phyloP scores from a whole-genome alignment of 2,888 invertebrate species.

The Eustalomyia histrio region DNA sequence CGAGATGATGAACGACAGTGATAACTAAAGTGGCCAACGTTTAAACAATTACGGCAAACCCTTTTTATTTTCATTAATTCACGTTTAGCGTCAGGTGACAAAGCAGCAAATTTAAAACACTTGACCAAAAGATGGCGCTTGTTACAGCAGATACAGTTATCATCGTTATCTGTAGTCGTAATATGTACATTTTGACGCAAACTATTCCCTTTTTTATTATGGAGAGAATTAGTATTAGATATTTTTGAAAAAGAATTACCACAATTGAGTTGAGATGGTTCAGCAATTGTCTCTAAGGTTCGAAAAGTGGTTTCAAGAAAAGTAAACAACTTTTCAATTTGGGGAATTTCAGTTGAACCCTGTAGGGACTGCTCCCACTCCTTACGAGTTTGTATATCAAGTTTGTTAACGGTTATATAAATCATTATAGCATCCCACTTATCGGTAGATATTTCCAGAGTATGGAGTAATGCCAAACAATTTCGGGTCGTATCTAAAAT shows the following conservation, averaged over 20 bases:
- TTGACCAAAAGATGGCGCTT: too few species aligned
- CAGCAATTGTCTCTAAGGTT: background rate
- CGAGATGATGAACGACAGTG: conserved; percentile 10
- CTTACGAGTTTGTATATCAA: conserved; percentile 16
- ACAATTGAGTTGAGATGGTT: background rate
- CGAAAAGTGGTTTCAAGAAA: background rate
- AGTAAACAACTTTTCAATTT: background rate
- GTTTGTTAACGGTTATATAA: conserved; percentile 22
- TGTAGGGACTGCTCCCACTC: conserved; percentile 36
- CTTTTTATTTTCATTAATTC: background rate
- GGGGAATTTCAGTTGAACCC: conserved; percentile 11
- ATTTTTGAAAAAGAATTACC: background rate
- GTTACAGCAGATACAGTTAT: too few species aligned
- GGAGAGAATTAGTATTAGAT: background rate
- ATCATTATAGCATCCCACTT: conserved; percentile 12
- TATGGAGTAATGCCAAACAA: background rate
- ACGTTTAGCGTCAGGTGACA: background rate
- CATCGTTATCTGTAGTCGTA: background rate
- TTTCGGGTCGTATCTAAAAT: conserved; percentile 36
- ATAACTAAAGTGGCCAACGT: too few species aligned
- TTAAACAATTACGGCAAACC: conserved; percentile 47
- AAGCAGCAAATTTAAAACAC: background rate
- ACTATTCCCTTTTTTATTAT: background rate
- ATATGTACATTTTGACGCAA: background rate
- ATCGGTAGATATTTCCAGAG: background rate